Percentiles rank a stretch among this genome's conserved stretches.
Evolutionary conservation across 1,140 invertebrate species (phyloP).

Genomic region (Pseudomyrmex dendroicus): DNA sequence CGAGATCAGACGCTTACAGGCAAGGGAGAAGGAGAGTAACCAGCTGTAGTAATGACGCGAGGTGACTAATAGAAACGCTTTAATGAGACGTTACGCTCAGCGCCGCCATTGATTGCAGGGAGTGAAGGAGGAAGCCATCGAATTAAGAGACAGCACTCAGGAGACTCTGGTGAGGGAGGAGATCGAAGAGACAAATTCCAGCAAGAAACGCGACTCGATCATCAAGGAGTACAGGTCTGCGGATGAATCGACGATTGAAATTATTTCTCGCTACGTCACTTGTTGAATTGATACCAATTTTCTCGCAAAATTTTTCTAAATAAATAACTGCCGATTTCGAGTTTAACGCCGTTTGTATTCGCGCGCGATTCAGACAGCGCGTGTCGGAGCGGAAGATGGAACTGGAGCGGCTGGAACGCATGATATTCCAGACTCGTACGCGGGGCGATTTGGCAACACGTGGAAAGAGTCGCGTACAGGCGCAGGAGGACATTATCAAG

Average conservation of each 20-base stretch:
- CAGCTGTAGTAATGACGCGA: not conserved
- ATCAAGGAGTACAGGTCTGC: constrained; percentile 84
- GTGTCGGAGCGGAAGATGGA: constrained; percentile 89
- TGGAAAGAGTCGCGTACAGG: constrained; percentile 60
- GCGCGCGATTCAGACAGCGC: constrained; percentile 82
- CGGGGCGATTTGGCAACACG: constrained; percentile 73
- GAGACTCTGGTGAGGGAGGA: constrained; percentile 89
- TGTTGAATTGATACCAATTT: not conserved
- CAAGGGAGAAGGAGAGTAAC: constrained; percentile 44
- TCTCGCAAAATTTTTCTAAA: not conserved
- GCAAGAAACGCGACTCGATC: constrained; percentile 87
- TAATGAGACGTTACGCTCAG: not conserved
- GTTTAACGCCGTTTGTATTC: not conserved
- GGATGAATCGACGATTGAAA: not conserved
- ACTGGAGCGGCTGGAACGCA: constrained; percentile 89
- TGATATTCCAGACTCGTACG: constrained; percentile 87
- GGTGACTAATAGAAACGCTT: not conserved
- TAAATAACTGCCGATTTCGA: not conserved
- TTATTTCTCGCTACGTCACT: not conserved
- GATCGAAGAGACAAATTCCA: constrained; percentile 87
- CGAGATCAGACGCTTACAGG: constrained; percentile 89
- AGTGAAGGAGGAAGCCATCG: constrained; percentile 89
- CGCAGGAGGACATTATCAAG: constrained; percentile 75
- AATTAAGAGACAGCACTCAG: constrained; percentile 88
- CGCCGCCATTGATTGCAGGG: constrained; percentile 79